Percentiles rank a stretch among this genome's conserved stretches.
Conservation (phyloP, 2,113 vertebrate genomes). For the Leucopsar rothschildi region DNA sequence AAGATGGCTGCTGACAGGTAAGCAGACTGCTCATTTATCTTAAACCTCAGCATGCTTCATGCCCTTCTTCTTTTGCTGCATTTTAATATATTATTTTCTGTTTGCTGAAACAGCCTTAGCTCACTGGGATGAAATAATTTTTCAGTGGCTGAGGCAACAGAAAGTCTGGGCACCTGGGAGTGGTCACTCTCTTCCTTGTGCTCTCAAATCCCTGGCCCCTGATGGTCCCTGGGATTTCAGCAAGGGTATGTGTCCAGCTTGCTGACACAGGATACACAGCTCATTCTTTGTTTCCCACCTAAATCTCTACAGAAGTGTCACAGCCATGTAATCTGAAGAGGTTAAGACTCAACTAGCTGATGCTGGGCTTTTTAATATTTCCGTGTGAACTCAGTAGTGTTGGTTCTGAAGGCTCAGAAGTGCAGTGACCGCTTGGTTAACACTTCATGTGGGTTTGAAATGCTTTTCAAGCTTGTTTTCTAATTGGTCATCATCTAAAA, state of each 20-base stretch:
- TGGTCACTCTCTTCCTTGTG: accelerated
- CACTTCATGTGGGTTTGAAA: neutral
- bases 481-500: neutral
- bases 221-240: neutral
- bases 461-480: neutral
- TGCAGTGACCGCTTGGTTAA: neutral
- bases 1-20: neutral
- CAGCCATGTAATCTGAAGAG: neutral
- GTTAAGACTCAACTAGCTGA: neutral
- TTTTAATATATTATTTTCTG: neutral
- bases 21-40: neutral
- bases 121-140: neutral
- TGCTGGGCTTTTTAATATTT: neutral
- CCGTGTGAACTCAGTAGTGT: neutral
- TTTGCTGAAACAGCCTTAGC: neutral
- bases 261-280: neutral
- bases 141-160: neutral
- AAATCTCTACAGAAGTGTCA: neutral
- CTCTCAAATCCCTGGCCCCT: neutral
- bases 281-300: neutral
- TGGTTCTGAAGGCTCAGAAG: neutral
- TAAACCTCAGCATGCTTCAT: neutral
- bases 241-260: neutral
- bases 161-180: neutral
- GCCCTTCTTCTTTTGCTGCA: neutral